Evolutionary conservation across 2,797 vertebrate genomes (phyloP), one percentile per base, ranked within the genome.

Genomic region (Neosilurus hyrtlii): DNA sequence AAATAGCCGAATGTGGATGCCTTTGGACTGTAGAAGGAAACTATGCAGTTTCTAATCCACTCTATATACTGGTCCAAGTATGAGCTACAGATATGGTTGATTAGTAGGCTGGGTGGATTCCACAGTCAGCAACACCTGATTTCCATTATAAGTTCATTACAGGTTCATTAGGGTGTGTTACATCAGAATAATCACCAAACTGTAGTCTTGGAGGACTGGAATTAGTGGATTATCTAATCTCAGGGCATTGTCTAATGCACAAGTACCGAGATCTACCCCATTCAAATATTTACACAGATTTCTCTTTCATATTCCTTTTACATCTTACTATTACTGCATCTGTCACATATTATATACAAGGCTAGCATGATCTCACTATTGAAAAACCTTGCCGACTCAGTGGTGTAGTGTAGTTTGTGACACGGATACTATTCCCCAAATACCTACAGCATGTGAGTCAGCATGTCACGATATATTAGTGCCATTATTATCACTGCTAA

Each of bases 401-500:
- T n/a, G 11, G 56, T 2, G 12, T 76, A 76, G 61, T 61, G 20
- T 43, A 78, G n/a, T 63, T 43, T 18, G 37, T n/a, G 75, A 49
- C 22, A 43, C 57, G 24, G 57, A 62, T 49, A 77, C 35, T 62
- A 63, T 77, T 62, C 37, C 75, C 56, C 7, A 16, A 61, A 61
- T 35, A 62, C 57, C 20, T 77, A 77, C 57, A 62, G 57, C n/a
- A 2, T 56, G 37, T 67, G n/a, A 68, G 35, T 76, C 74, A 82
- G 52, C 35, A 68, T 70, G 73, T 61, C 30, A 68, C 30, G 24
- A 76, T 24, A 49, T 79, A 71, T 63, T 59, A 54, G 66, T 5
- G 51, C 82, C 57, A 71, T 83, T 71, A 70, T 78, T 78, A 83
- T 56, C 14, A 22, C 81, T 66, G 51, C 63, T 22, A 57, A 68